A percentile compares a stretch with the other conserved stretches of the same genome.
Conservation (phyloP, 1,140 invertebrate genomes). For the Dufourea novaeangliae region DNA sequence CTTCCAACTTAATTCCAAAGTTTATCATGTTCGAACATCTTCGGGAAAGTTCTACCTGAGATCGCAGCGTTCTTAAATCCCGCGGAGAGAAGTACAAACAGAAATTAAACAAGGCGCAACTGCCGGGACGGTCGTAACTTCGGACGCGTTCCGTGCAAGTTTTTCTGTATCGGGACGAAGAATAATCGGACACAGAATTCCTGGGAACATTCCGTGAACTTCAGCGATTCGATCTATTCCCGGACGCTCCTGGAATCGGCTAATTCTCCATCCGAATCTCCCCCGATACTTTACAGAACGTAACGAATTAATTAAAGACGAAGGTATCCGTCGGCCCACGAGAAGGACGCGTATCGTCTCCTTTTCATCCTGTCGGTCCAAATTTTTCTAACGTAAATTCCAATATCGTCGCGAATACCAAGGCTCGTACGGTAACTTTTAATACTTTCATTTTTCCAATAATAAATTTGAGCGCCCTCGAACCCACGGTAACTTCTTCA, state of each 20-base stretch:
- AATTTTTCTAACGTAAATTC: conserved; percentile 37
- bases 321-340: conserved; percentile 28
- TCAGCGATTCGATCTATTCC: neutral
- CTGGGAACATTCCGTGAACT: conserved; percentile 17
- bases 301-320: conserved; percentile 61
- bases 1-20: neutral
- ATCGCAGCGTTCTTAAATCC: neutral
- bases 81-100: neutral
- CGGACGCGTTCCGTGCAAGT: conserved; percentile 5
- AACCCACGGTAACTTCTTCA: neutral
- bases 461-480: conserved; percentile 22
- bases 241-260: neutral
- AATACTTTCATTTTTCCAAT: conserved; percentile 35
- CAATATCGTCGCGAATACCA: conserved; percentile 56
- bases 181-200: conserved; percentile 23
- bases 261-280: neutral
- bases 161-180: conserved; percentile 6
- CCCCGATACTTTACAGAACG: conserved; percentile 4
- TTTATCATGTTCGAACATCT: neutral
- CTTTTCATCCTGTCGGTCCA: neutral
- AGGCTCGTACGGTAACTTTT: conserved; percentile 17
- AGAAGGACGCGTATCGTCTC: neutral
- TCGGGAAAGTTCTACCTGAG: neutral
- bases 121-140: conserved; percentile 7
- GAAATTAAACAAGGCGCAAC: neutral